These are phyloP conservation scores for Cepaea hortensis DNA, from an alignment of 2,888 invertebrate species.

Conservation along the genomic window DNA sequence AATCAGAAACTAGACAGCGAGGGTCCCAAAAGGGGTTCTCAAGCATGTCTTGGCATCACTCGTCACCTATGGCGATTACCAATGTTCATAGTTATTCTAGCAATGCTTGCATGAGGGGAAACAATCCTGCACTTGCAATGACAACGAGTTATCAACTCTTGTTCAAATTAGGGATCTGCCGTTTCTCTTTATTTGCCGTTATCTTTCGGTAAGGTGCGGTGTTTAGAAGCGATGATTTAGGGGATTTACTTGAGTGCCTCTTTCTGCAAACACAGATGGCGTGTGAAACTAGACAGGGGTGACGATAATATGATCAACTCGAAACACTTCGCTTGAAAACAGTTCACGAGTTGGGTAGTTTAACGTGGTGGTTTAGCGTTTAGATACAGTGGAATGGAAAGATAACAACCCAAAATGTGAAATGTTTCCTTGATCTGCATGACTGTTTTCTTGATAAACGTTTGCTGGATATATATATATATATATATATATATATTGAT, in stretches of 20 bases:
- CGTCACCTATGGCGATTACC: slow-evolving; percentile 20
- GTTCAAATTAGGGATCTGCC: slow-evolving; percentile 21
- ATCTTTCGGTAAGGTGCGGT: not conserved
- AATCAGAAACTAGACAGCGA: slow-evolving; percentile 25
- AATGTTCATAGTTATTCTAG: not conserved
- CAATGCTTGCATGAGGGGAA: not conserved
- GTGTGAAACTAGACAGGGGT: not conserved
- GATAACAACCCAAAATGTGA: no score
- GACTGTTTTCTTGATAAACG: no score
- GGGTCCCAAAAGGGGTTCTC: not conserved
- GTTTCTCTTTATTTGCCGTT: slow-evolving; percentile 10
- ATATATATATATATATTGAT: no score
- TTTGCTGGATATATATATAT: no score
- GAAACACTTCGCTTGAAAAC: no score
- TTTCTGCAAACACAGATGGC: not conserved
- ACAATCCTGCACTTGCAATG: not conserved
- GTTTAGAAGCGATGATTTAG: not conserved
- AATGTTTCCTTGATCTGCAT: no score
- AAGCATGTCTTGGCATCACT: slow-evolving; percentile 17
- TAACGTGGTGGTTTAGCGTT: no score
- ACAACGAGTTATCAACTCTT: not conserved
- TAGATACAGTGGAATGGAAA: no score
- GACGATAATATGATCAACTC: no score
- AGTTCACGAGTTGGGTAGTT: no score
- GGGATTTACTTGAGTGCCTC: no score